These are phyloP conservation scores for Anthophora plumipes DNA, from an alignment of 2,888 invertebrate genomes.

Conservation along the genomic window DNA sequence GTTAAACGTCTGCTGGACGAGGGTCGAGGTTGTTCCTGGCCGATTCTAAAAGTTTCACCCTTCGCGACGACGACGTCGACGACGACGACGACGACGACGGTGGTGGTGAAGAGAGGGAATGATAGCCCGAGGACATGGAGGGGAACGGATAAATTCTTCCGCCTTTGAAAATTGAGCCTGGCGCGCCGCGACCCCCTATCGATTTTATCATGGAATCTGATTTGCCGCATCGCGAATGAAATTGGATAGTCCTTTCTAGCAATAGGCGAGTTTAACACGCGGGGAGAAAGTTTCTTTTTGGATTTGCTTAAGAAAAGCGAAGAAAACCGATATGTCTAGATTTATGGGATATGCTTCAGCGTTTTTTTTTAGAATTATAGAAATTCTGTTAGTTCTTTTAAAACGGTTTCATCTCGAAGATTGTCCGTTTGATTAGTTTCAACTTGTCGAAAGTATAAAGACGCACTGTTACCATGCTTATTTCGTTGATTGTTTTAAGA, in stretches of 20 bases:
- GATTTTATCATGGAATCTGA: conserved; percentile 65
- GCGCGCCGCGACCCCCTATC: conserved; percentile 34
- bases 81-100: conserved; percentile 18
- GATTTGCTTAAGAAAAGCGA: no score
- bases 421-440: no score
- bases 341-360: no score
- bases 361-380: no score
- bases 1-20: conserved; percentile 45
- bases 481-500: no score
- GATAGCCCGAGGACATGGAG: background rate
- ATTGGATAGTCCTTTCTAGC: conserved; percentile 25
- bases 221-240: conserved; percentile 51
- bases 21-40: conserved; percentile 37
- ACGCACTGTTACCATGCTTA: no score
- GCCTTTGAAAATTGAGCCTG: conserved; percentile 67
- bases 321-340: no score
- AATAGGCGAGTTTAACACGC: conserved; percentile 1
- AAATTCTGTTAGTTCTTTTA: no score
- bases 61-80: background rate
- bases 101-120: background rate
- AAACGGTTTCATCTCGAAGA: no score
- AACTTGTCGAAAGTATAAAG: no score
- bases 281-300: background rate
- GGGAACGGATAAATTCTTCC: conserved; percentile 49
- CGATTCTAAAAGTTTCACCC: conserved; percentile 48